Percentiles rank a stretch among this genome's conserved stretches.
These are phyloP conservation scores for Crypturellus tataupa DNA, from an alignment of 2,797 vertebrate genomes.

Conservation along the genomic window DNA sequence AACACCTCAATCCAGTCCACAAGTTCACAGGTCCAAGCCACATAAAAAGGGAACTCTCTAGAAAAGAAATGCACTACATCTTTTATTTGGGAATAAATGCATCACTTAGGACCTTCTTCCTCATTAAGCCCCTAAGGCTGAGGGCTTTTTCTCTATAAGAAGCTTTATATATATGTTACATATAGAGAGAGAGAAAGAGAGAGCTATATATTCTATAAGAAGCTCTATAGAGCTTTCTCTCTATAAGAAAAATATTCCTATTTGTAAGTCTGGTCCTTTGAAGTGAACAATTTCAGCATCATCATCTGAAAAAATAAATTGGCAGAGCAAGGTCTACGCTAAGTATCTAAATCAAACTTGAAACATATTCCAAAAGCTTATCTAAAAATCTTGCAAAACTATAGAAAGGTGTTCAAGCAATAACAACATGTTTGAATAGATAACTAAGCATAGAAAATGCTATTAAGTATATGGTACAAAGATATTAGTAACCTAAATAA, in stretches of 20 bases:
- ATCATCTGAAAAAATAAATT: no score
- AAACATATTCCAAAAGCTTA: neutral
- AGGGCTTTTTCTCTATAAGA: no score
- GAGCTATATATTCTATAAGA: no score
- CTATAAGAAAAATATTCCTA: neutral
- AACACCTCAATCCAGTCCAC: neutral
- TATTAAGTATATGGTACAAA: neutral
- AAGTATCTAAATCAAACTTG: neutral
- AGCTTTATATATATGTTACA: no score
- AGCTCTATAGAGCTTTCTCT: neutral
- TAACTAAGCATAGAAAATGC: neutral
- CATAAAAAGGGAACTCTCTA: neutral
- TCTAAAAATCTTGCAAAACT: neutral
- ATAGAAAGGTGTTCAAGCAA: neutral
- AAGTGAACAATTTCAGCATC: no score
- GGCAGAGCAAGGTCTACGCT: neutral
- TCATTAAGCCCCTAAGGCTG: neutral
- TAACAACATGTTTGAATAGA: neutral
- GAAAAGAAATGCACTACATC: neutral
- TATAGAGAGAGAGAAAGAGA: no score
- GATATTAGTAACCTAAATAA: neutral
- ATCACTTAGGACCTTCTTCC: neutral
- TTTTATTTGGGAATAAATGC: neutral
- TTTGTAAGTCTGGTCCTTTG: neutral
- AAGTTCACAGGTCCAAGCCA: neutral